Percentiles rank a stretch among this genome's conserved stretches.
phyloP scores from a whole-genome alignment of 2,797 vertebrate species.

The Gymnothorax reevesii region DNA sequence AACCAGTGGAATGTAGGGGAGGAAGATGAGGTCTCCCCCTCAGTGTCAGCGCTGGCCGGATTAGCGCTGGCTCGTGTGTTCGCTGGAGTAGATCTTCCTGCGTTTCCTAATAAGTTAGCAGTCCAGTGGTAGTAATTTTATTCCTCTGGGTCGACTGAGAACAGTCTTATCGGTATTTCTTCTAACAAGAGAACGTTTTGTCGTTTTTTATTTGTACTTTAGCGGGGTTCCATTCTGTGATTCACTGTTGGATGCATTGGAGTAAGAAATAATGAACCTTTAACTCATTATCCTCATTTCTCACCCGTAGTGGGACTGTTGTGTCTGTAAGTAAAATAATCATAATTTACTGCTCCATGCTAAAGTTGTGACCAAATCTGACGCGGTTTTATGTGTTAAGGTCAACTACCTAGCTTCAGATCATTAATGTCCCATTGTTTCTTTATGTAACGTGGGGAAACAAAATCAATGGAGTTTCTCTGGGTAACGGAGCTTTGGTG shows the following conservation, averaged over 20 bases:
- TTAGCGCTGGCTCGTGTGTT: conserved; percentile 2
- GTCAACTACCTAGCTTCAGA: neutral
- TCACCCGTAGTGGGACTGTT: neutral
- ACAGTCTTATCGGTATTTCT: neutral
- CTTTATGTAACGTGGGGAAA: neutral
- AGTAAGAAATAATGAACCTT: neutral
- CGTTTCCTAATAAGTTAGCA: conserved; percentile 2
- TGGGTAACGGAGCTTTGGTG: neutral
- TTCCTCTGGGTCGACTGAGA: neutral
- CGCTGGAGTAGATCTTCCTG: conserved; percentile 9
- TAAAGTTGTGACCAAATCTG: neutral
- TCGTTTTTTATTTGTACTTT: neutral
- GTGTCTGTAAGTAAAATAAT: neutral
- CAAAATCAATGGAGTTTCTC: neutral
- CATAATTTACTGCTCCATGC: neutral
- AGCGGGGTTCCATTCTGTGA: neutral
- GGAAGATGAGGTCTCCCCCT: neutral
- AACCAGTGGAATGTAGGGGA: neutral
- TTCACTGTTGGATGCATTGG: neutral
- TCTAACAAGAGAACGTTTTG: neutral
- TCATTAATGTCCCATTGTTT: neutral
- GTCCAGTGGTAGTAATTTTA: neutral
- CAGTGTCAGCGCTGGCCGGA: neutral
- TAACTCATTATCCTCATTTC: neutral
- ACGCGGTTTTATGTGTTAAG: neutral